phyloP scores from a whole-genome alignment of 1,140 invertebrate species.

The Semibalanus balanoides region DNA sequence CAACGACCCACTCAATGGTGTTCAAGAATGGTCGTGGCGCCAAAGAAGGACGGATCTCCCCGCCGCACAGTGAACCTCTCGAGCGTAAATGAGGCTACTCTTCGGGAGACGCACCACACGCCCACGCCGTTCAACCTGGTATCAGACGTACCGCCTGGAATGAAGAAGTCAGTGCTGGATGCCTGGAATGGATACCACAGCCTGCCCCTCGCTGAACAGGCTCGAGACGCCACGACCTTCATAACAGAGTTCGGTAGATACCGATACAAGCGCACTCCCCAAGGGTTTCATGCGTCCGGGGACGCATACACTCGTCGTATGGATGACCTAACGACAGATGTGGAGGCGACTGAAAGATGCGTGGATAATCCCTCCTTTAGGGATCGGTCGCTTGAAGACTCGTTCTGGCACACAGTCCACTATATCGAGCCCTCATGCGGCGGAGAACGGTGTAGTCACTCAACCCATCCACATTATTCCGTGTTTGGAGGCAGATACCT shows the following conservation, averaged over 20 bases:
- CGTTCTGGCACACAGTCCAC: background rate
- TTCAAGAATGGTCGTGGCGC: conserved; percentile 8
- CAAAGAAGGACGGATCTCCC: conserved; percentile 9
- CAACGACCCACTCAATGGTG: conserved; percentile 12
- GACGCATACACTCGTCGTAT: conserved; percentile 6
- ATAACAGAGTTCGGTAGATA: conserved; percentile 9
- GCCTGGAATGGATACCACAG: conserved; percentile 9
- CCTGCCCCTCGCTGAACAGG: conserved; percentile 9
- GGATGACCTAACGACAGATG: background rate
- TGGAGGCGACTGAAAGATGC: conserved; percentile 5
- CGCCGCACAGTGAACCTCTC: conserved; percentile 9
- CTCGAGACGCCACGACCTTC: conserved; percentile 8
- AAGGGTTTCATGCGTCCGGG: background rate
- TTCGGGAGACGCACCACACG: conserved; percentile 11
- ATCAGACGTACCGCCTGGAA: background rate
- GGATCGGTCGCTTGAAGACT: conserved; percentile 1
- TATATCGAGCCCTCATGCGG: no score
- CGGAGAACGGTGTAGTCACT: background rate
- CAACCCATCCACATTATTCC: background rate
- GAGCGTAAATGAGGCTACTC: conserved; percentile 1
- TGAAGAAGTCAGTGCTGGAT: conserved; percentile 10
- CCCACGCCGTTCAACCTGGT: conserved; percentile 14
- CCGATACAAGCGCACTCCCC: background rate
- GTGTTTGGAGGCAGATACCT: background rate
- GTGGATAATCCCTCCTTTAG: background rate